Base-by-base conservation (phyloP, 2,888 invertebrate genomes). In the Lagria hirta region DNA sequence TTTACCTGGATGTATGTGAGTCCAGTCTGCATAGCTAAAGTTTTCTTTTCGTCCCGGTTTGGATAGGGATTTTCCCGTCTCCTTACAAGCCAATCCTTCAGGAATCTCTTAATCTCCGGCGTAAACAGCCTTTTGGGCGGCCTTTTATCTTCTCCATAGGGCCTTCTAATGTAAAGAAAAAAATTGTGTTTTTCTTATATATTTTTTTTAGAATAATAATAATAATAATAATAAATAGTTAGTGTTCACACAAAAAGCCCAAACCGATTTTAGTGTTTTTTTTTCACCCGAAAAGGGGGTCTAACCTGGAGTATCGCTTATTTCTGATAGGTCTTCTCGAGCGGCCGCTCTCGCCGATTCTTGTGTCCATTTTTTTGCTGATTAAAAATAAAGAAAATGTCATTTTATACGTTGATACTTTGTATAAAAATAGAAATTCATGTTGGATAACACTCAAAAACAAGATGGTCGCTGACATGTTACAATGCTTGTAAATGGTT, bases 41-140 rank as follows among this genome's bases (percentile, higher is more conserved):
- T 75, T 70, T 85, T 85, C 64, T 87, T 87, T 67, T 87, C 86
- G 55, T 85, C 85, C 46, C 87, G 73, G 62, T 83, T 86, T 1
- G 87, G 86, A 68, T 87, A 87, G 0, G 87, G 87, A 67, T 87
- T 86, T 52, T 86, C 86, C 65, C 86, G 76, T 55, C 86, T 75
- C 24, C 86, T 74, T 8, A 87, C 80, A 7, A 87, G 74, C 87
- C 87, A 87, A 61, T 85, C 84, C 71, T 87, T 87, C 13, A 87
- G 74, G 71, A 81, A 84, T 49, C 82, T 76, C 64, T 87, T 87
- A 58, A 87, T 86, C 75, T 87, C 86, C 40, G 87, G 86, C 5
- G 87, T 87, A 67, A 87, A 87, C 13, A 87, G 75, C 49, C 85
- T 75, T 65, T 87, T 87, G 33, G 82, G 79, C 17, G 83, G 81